Evolutionary conservation across 1,140 invertebrate genomes (phyloP), one percentile per base, ranked within the genome.

Genomic region (Latrodectus geometricus): DNA sequence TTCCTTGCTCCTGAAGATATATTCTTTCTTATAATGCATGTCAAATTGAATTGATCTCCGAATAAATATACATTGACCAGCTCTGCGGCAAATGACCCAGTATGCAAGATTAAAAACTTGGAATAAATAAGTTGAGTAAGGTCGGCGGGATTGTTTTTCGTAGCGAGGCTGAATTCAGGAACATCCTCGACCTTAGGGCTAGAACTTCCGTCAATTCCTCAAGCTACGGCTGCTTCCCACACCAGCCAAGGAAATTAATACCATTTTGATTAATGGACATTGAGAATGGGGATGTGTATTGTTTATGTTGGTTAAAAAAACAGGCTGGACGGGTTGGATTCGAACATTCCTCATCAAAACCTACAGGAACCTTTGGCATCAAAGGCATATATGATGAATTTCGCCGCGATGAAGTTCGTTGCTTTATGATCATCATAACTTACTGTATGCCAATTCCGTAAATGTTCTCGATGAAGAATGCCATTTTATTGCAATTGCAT

Each of bases 21-120:
- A 35, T 35, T 35, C 35, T 5, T 35, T 35, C 35, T 35, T 5
- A 61, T 61, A 14, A 14, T 69, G 66, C 66, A 69, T n/a, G 17
- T 17, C 21, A 69, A 69, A 21, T 9, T 69, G 66, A 69, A 9
- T 20, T n/a, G 21, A 69, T 21, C 20, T 11, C 17, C 20, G 68
- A 21, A 21, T 69, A 69, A 69, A 69, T 21, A 21, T n/a, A 61
- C 17, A 61, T 11, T 61, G 54, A 61, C 20, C 17, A 69, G 21
- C 20, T n/a, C 17, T n/a, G 17, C 21, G 9, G 20, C 11, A 69
- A 20, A 20, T 69, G 68, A 69, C 68, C 68, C 21, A 69, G n/a
- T 20, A 69, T 11, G n/a, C 48, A 68, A 48, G 76, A 78, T 78
- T 68, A 35, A 78, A 78, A 78, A 61, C 17, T 61, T 17, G 17